Evolutionary conservation across 2,888 invertebrate genomes (phyloP).

Genomic region (Nysson spinosus): DNA sequence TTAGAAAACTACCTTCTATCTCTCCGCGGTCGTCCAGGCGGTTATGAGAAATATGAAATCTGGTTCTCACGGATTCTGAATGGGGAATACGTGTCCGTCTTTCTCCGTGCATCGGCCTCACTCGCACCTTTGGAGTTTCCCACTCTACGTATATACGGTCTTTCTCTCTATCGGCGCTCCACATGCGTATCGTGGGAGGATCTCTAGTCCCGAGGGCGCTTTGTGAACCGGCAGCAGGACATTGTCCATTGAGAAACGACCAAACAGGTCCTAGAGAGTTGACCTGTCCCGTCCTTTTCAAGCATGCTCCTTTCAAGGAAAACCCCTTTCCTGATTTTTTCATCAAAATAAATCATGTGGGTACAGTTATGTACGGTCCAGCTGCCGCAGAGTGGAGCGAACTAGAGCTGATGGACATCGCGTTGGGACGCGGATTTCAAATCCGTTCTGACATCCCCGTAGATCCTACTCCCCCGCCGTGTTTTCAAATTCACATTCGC

Average conservation of each 20-base stretch:
- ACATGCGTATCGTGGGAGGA: slow-evolving; percentile 80
- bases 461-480: slow-evolving; percentile 4
- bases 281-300: slow-evolving; percentile 73
- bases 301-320: slow-evolving; percentile 66
- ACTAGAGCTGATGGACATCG: slow-evolving; percentile 26
- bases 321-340: slow-evolving; percentile 74
- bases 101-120: slow-evolving; percentile 19
- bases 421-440: background rate
- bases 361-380: slow-evolving; percentile 68
- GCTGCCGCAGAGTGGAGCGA: slow-evolving; percentile 30
- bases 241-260: slow-evolving; percentile 75
- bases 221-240: slow-evolving; percentile 74
- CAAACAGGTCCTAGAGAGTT: slow-evolving; percentile 71
- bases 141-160: slow-evolving; percentile 38
- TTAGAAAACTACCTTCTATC: slow-evolving; percentile 47
- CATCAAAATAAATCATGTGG: slow-evolving; percentile 76
- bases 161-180: slow-evolving; percentile 67
- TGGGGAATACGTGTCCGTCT: slow-evolving; percentile 59
- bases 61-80: slow-evolving; percentile 77
- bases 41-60: slow-evolving; percentile 78
- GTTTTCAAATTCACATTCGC: slow-evolving; percentile 6
- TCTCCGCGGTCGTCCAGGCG: slow-evolving; percentile 54
- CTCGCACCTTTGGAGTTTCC: slow-evolving; percentile 28
- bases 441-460: slow-evolving; percentile 34
- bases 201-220: slow-evolving; percentile 74